phyloP scores from a whole-genome alignment of 1,140 invertebrate genomes.

The Tribolium madens region DNA sequence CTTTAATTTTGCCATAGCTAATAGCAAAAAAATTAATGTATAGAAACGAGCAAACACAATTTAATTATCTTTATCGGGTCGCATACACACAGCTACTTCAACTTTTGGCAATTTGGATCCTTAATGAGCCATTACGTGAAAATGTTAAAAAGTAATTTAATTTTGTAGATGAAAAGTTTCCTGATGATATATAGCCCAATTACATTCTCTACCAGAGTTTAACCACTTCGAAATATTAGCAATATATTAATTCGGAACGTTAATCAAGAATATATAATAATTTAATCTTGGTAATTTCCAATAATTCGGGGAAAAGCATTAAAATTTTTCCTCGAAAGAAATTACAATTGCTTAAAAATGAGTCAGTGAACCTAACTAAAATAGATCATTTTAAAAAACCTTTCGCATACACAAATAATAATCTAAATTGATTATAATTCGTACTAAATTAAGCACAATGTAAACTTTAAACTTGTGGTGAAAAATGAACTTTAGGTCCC shows the following conservation, averaged over 20 bases:
- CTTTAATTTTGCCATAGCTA: no score
- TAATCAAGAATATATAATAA: not conserved
- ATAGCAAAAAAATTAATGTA: not conserved
- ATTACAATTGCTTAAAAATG: not conserved
- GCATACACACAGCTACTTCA: not conserved
- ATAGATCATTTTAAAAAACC: not conserved
- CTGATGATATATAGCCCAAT: conserved; percentile 14
- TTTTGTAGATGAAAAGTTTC: conserved; percentile 21
- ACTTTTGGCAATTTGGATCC: conserved; percentile 13
- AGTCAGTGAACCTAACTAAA: conserved; percentile 1
- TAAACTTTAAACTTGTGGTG: not conserved
- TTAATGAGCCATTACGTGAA: conserved; percentile 18
- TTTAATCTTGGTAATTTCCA: no score
- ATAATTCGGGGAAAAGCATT: not conserved
- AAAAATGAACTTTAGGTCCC: not conserved
- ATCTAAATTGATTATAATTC: conserved; percentile 1
- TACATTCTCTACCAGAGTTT: not conserved
- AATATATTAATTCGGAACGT: not conserved
- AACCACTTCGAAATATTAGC: conserved; percentile 2
- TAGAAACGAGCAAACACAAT: not conserved
- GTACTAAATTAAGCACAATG: conserved; percentile 9
- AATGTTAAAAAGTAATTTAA: conserved; percentile 26
- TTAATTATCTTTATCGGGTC: conserved; percentile 12
- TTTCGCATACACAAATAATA: conserved; percentile 20
- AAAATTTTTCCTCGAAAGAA: not conserved